Conservation (phyloP, 37 sponge, comb jelly and placozoan genomes). For the Theonella swinhoei region DNA sequence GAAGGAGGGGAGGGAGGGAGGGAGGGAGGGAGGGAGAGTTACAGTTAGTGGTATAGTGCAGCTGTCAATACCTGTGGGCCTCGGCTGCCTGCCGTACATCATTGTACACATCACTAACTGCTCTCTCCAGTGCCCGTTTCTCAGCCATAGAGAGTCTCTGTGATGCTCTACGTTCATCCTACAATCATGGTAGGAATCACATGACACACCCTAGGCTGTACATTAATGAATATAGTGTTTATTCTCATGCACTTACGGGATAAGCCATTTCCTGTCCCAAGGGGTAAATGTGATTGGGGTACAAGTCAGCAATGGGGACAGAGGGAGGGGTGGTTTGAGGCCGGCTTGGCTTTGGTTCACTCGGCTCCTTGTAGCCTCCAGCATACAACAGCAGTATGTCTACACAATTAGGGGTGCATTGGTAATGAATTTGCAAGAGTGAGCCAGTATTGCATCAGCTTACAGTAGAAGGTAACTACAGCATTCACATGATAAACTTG, state of each 20-base stretch:
- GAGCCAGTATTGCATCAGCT: background rate
- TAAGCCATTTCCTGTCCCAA: conserved; percentile 77
- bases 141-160: conserved; percentile 83
- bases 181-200: background rate
- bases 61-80: conserved; percentile 88
- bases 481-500: too few species aligned
- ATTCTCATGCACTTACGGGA: too few species aligned
- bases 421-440: background rate
- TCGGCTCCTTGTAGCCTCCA: conserved; percentile 69
- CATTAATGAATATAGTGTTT: too few species aligned
- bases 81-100: conserved; percentile 94
- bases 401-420: conserved; percentile 1
- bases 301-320: conserved; percentile 84
- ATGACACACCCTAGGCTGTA: background rate
- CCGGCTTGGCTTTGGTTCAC: conserved; percentile 30
- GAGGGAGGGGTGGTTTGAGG: conserved; percentile 91
- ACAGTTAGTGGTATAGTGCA: too few species aligned
- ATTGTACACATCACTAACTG: conserved; percentile 61
- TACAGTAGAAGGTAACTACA: too few species aligned
- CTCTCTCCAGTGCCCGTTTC: conserved; percentile 88
- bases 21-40: too few species aligned
- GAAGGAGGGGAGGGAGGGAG: too few species aligned
- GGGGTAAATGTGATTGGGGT: conserved; percentile 75
- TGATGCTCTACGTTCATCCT: conserved; percentile 63
- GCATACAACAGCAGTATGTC: conserved; percentile 68